phyloP scores from a whole-genome alignment of 2,888 invertebrate species.

The Apomyelois bistriatella region DNA sequence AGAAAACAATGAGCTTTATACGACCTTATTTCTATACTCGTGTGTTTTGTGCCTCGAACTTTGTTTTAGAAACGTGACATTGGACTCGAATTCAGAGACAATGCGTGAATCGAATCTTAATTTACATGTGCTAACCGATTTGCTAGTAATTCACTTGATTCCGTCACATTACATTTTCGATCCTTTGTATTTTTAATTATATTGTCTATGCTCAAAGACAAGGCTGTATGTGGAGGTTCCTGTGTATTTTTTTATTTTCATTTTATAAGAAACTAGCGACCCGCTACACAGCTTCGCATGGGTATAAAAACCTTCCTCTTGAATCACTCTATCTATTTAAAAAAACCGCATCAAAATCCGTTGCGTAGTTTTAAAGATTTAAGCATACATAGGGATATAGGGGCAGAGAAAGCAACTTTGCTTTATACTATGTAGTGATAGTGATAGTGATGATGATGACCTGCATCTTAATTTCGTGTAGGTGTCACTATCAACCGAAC shows the following conservation, averaged over 20 bases:
- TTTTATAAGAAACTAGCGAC: background rate
- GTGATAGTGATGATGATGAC: no score
- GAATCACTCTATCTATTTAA: no score
- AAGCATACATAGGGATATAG: no score
- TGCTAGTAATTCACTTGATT: constrained; percentile 28
- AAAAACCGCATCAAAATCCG: no score
- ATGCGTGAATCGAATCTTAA: constrained; percentile 58
- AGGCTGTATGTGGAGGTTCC: constrained; percentile 25
- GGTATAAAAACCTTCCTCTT: no score
- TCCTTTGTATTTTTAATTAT: constrained; percentile 16
- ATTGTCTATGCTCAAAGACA: constrained; percentile 21
- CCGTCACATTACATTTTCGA: constrained; percentile 17
- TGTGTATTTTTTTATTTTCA: background rate
- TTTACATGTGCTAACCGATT: constrained; percentile 32
- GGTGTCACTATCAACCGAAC: no score
- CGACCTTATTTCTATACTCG: background rate
- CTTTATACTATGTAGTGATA: no score
- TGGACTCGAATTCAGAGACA: constrained; percentile 48
- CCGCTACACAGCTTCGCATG: background rate
- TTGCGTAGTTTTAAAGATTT: no score
- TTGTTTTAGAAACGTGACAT: constrained; percentile 59
- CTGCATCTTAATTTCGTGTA: no score
- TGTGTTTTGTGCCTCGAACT: constrained; percentile 29
- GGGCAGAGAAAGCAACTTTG: no score
- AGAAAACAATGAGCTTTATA: no score